Conservation (phyloP, 2,888 invertebrate species). For the Scrobipalpa atriplicella region DNA sequence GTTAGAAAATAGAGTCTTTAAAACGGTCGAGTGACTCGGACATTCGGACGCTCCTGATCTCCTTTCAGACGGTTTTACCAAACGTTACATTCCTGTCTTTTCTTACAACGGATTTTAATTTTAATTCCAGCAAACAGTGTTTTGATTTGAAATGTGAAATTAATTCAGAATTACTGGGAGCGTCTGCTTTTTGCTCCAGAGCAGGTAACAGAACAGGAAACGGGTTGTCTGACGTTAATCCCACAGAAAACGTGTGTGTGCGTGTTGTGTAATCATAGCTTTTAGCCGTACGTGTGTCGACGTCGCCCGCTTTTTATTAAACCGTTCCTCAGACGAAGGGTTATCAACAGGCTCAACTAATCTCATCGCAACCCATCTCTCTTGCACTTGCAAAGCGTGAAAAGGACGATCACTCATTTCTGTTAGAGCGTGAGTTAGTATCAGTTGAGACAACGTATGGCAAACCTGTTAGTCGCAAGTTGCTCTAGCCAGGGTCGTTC, state of each 20-base stretch:
- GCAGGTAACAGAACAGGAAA: conserved; percentile 81
- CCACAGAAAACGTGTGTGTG: conserved; percentile 57
- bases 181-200: conserved; percentile 70
- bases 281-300: conserved; percentile 59
- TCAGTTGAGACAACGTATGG: conserved; percentile 50
- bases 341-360: conserved; percentile 63
- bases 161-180: conserved; percentile 73
- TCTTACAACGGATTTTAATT: conserved; percentile 35
- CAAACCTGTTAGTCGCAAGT: conserved; percentile 44
- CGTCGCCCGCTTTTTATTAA: conserved; percentile 69
- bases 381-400: conserved; percentile 50
- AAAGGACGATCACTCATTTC: conserved; percentile 53
- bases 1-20: conserved; percentile 75
- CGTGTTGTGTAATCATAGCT: conserved; percentile 66
- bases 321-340: conserved; percentile 54
- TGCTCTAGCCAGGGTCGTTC: conserved; percentile 55
- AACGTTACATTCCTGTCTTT: conserved; percentile 39
- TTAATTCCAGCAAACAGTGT: conserved; percentile 35
- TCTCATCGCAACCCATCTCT: conserved; percentile 58
- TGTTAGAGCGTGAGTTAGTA: conserved; percentile 38
- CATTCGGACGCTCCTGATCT: conserved; percentile 40
- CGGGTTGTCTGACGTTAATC: conserved; percentile 79
- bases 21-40: conserved; percentile 62
- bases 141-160: conserved; percentile 71
- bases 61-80: conserved; percentile 33